Base-by-base conservation (phyloP, 2,113 vertebrate genomes). In the Maccullochella peelii region DNA sequence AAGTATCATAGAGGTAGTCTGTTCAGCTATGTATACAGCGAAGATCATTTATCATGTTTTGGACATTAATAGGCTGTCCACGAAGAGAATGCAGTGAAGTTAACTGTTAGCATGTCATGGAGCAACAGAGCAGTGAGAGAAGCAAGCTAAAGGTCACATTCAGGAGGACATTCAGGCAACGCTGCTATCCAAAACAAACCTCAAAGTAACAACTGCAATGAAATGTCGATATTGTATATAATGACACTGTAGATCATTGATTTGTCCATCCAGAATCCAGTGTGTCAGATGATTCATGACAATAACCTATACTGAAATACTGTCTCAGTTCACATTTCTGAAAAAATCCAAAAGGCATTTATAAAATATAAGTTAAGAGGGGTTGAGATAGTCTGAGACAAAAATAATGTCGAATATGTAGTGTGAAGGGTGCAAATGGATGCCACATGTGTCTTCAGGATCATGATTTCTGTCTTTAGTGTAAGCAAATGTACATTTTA, bases 61-160 rank as follows among this genome's bases (percentile, higher is more conserved):
- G 20, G 80, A 73, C 67, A 68, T 76, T 77, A 27, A 55, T 70
- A 70, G 57, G 21, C 27, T 18, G n/a, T 30, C 44, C 25, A 8
- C 42, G 42, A 38, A n/a, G 77, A 66, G 49, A 69, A 71, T 80
- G 44, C 20, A n/a, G 12, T 25, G 20, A 49, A 69, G 30, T n/a
- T 1, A 57, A 36, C 55, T 59, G 77, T 62, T 47, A 73, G 44
- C 52, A 36, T 77, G 59, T 76, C 36, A 42, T 40, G n/a, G 44
- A 57, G 42, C 58, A 59, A 61, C 40, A 59, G 73, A 81, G 54
- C 75, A 8, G 66, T 15, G 65, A 55, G 33, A 74, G 65, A 42
- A 50, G 59, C 25, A 42, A 72, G n/a, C 7, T 59, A 70, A 73
- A 88, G 69, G 68, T 77, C 86, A 84, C 68, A 65, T 65, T 62